Conservation (phyloP, 1,140 invertebrate species). For the Leucophenga varia region DNA sequence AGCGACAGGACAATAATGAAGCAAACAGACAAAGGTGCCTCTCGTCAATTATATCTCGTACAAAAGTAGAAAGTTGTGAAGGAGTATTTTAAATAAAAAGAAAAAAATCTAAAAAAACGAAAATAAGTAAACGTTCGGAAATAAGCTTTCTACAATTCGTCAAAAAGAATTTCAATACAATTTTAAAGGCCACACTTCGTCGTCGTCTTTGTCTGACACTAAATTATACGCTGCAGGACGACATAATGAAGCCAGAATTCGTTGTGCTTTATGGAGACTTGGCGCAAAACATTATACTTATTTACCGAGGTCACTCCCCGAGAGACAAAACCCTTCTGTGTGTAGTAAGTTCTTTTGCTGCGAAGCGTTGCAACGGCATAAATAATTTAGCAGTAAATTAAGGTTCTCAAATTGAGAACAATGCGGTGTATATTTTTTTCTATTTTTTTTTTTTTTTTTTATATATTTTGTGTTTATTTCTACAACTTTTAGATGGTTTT, state of each 20-base stretch:
- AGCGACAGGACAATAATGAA: slow-evolving; percentile 3
- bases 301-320: too few species aligned
- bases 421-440: slow-evolving; percentile 39
- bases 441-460: slow-evolving; percentile 7
- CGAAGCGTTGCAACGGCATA: slow-evolving; percentile 22
- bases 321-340: too few species aligned
- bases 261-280: neutral
- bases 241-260: too few species aligned
- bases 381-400: slow-evolving; percentile 45
- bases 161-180: too few species aligned
- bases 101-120: too few species aligned
- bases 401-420: slow-evolving; percentile 43
- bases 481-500: too few species aligned
- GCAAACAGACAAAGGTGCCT: slow-evolving; percentile 36
- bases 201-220: neutral
- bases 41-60: slow-evolving; percentile 26
- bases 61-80: slow-evolving; percentile 15
- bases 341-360: slow-evolving; percentile 14
- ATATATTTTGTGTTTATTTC: slow-evolving; percentile 9
- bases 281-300: neutral
- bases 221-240: too few species aligned
- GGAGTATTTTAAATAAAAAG: slow-evolving; percentile 3
- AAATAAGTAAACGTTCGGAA: too few species aligned
- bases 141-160: too few species aligned
- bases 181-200: slow-evolving; percentile 3